These are phyloP conservation scores for Nysson spinosus DNA, from an alignment of 2,888 invertebrate genomes.

Conservation along the genomic window DNA sequence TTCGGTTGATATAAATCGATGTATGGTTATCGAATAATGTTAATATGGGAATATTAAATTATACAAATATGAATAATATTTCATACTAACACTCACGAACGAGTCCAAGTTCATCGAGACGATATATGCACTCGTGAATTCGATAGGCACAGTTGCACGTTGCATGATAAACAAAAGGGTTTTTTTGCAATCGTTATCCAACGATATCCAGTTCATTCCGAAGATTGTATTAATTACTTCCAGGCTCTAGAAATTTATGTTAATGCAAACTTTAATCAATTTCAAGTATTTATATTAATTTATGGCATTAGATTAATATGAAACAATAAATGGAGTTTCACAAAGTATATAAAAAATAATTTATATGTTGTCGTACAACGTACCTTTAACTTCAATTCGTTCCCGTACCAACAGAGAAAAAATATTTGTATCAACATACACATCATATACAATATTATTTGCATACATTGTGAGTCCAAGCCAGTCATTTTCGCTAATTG, in stretches of 20 bases:
- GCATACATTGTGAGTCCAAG: not conserved
- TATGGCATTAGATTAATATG: no score
- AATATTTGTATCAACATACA: constrained; percentile 54
- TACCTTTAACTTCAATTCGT: constrained; percentile 56
- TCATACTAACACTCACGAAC: constrained; percentile 50
- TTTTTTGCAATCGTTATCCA: constrained; percentile 29
- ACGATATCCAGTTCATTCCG: constrained; percentile 38
- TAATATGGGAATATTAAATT: no score
- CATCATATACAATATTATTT: constrained; percentile 5
- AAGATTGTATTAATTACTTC: constrained; percentile 26
- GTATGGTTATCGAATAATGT: no score
- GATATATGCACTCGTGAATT: constrained; percentile 46
- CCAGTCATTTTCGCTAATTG: not conserved
- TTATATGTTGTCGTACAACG: not conserved
- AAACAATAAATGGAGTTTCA: not conserved
- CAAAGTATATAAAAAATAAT: not conserved
- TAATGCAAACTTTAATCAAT: no score
- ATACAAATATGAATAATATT: no score
- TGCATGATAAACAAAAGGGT: constrained; percentile 53
- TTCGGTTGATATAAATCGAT: no score
- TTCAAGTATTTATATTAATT: constrained; percentile 32
- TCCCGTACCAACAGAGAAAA: constrained; percentile 65
- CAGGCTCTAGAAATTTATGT: constrained; percentile 42
- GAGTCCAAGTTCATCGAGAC: constrained; percentile 52
- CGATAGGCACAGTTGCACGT: constrained; percentile 46